Percentiles rank a stretch among this genome's conserved stretches.
Conservation (phyloP, 1,140 invertebrate species). For the Heterodera carotae region DNA sequence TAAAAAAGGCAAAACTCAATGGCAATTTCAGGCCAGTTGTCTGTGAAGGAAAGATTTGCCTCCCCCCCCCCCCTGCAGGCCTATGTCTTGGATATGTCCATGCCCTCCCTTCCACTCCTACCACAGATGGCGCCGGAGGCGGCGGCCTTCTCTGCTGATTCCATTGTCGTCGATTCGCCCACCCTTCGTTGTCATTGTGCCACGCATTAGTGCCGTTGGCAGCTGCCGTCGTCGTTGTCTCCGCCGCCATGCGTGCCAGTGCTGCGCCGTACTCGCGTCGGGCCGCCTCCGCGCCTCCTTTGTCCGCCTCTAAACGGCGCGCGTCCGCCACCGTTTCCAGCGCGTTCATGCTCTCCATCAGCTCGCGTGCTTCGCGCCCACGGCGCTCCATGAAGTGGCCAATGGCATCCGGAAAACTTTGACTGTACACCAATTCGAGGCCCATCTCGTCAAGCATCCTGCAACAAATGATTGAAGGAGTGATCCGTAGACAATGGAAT, state of each 20-base stretch:
- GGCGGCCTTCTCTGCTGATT: too few relatives aligned
- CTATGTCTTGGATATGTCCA: too few relatives aligned
- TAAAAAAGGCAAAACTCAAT: slow-evolving; percentile 6
- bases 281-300: slow-evolving; percentile 1
- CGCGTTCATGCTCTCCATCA: slow-evolving; percentile 78
- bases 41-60: too few relatives aligned
- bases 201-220: too few relatives aligned
- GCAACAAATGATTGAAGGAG: slow-evolving; percentile 51
- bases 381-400: slow-evolving; percentile 70
- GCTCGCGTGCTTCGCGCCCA: slow-evolving; percentile 70
- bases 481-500: slow-evolving; percentile 52
- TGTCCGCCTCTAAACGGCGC: not conserved
- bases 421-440: slow-evolving; percentile 76
- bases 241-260: slow-evolving; percentile 8
- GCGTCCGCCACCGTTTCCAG: slow-evolving; percentile 70
- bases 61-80: too few relatives aligned
- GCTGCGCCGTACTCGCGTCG: slow-evolving; percentile 37
- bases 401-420: slow-evolving; percentile 81
- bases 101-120: too few relatives aligned
- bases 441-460: slow-evolving; percentile 80
- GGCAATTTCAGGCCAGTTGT: too few relatives aligned
- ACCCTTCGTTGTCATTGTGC: too few relatives aligned
- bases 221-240: too few relatives aligned
- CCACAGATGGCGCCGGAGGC: too few relatives aligned
- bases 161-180: too few relatives aligned